A percentile compares a stretch with the other conserved stretches of the same genome.
Evolutionary conservation across 2,888 invertebrate species (phyloP).

Genomic region (Parnassius mnemosyne): DNA sequence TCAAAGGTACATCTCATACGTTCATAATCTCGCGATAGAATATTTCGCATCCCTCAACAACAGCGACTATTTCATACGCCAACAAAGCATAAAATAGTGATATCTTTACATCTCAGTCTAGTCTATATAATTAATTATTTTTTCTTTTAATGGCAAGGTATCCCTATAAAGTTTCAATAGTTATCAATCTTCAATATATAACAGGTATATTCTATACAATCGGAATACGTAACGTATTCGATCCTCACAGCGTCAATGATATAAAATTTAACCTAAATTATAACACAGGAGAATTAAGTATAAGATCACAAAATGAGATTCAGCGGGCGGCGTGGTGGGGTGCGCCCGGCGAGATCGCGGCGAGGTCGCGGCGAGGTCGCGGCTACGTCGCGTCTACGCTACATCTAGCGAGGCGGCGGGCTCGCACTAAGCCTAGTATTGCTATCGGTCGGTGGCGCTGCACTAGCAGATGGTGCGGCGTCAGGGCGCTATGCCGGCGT

Average conservation of each 20-base stretch:
- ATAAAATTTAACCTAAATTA: conserved; percentile 81
- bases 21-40: conserved; percentile 54
- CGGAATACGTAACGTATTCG: conserved; percentile 72
- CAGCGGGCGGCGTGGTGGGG: conserved; percentile 69
- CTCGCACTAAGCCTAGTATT: conserved; percentile 79
- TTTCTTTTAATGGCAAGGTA: conserved; percentile 77
- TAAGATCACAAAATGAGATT: conserved; percentile 82
- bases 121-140: conserved; percentile 75
- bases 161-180: conserved; percentile 80
- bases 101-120: conserved; percentile 79
- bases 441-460: conserved; percentile 63
- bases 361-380: conserved; percentile 67
- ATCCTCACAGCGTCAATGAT: conserved; percentile 79
- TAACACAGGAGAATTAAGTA: conserved; percentile 81
- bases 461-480: conserved; percentile 84
- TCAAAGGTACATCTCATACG: conserved; percentile 52
- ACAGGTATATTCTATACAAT: conserved; percentile 76
- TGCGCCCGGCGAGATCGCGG: conserved; percentile 76
- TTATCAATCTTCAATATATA: conserved; percentile 75
- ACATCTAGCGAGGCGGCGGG: conserved; percentile 70
- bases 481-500: conserved; percentile 90
- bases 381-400: conserved; percentile 73
- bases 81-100: conserved; percentile 81
- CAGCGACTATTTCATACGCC: conserved; percentile 73
- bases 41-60: conserved; percentile 65